A percentile compares a stretch with the other conserved stretches of the same genome.
phyloP scores from a whole-genome alignment of 2,113 vertebrate genomes.

The Balaenoptera acutorostrata region DNA sequence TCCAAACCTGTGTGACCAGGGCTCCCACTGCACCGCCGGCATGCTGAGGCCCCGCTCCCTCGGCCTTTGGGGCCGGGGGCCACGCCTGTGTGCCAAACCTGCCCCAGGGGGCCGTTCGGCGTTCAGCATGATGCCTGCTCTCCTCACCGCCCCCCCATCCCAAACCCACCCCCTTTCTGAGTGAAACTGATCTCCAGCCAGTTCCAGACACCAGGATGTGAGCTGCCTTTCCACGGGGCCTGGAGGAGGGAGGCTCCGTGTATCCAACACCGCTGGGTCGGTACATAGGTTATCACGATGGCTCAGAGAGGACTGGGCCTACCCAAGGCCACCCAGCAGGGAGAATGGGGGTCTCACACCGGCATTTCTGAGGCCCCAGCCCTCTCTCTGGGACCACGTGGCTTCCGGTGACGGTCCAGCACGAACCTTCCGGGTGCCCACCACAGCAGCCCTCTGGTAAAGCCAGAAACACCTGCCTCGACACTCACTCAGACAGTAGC shows the following conservation, averaged over 20 bases:
- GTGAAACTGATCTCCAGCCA: neutral
- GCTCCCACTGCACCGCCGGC: accelerated
- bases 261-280: neutral
- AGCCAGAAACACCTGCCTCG: too few species aligned
- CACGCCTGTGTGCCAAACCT: neutral
- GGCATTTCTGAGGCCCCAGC: neutral
- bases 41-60: neutral
- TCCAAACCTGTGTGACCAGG: neutral
- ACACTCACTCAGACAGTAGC: neutral
- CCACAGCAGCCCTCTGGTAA: neutral
- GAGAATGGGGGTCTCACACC: neutral
- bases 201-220: neutral
- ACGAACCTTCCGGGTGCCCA: neutral
- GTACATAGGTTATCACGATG: accelerated
- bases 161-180: neutral
- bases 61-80: neutral
- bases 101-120: accelerated
- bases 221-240: accelerated
- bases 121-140: accelerated
- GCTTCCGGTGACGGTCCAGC: neutral
- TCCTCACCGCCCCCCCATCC: accelerated
- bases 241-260: too few species aligned
- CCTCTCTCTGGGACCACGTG: accelerated
- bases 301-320: neutral
- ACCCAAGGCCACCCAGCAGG: neutral